Evolutionary conservation across 2,113 vertebrate genomes (phyloP).

Genomic region (Rhipidura dahli): DNA sequence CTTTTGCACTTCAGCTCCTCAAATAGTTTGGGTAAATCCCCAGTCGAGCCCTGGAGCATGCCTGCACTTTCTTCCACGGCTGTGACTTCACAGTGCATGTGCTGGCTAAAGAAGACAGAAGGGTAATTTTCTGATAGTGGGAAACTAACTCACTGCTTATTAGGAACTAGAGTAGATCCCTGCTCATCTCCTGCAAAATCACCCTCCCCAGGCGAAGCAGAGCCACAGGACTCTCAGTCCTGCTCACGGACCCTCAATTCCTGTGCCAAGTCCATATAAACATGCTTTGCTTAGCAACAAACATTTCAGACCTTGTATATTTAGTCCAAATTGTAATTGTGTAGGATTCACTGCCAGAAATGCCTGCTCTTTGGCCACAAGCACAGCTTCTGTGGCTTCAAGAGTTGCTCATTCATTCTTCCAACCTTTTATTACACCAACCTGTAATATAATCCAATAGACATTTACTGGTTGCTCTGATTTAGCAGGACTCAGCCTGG

Average conservation of each 20-base stretch:
- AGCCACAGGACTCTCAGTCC: not conserved
- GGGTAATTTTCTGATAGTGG: not conserved
- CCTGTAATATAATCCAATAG: slow-evolving; percentile 43
- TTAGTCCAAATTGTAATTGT: not conserved
- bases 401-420: slow-evolving; percentile 39
- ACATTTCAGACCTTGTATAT: not conserved
- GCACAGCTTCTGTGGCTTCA: slow-evolving; percentile 35
- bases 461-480: slow-evolving; percentile 20
- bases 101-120: not conserved
- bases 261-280: not conserved
- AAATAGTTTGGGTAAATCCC: not conserved
- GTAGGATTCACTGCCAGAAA: not conserved
- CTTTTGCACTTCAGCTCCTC: not conserved
- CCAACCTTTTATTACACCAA: slow-evolving; percentile 56
- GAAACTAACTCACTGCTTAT: not conserved
- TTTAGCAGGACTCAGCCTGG: not conserved
- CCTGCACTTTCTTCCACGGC: not conserved
- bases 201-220: rapidly evolving
- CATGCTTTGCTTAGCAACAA: not conserved
- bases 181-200: not conserved
- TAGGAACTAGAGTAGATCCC: not conserved
- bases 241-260: not conserved
- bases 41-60: rapidly evolving
- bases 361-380: slow-evolving; percentile 29
- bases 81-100: rapidly evolving